phyloP scores from a whole-genome alignment of 2,797 vertebrate species.

The Onychomys arenicola region DNA sequence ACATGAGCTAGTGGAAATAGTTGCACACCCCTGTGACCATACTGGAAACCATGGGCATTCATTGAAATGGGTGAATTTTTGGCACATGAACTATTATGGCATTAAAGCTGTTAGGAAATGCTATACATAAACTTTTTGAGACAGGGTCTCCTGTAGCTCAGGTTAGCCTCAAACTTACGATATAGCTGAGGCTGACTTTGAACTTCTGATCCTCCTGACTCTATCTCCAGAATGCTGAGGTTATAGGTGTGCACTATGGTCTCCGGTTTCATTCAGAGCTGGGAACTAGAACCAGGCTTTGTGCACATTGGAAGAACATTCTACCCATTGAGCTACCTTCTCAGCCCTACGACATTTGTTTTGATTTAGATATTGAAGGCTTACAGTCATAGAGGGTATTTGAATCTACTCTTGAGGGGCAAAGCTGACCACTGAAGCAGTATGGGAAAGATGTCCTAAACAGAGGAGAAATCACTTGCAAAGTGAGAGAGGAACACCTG shows the following conservation, averaged over 20 bases:
- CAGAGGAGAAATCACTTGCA: neutral
- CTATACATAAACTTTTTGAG: neutral
- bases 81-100: neutral
- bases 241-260: neutral
- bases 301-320: neutral
- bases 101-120: neutral
- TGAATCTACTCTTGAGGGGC: neutral
- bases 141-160: neutral
- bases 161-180: neutral
- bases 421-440: neutral
- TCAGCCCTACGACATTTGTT: neutral
- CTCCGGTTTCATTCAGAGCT: neutral
- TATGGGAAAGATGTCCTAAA: neutral
- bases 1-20: neutral
- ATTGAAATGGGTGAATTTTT: neutral
- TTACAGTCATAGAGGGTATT: conserved; percentile 13
- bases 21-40: neutral
- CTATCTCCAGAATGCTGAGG: neutral
- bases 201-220: neutral
- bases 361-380: neutral
- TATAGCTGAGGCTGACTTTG: neutral
- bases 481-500: neutral
- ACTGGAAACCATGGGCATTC: neutral
- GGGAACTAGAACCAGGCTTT: neutral
- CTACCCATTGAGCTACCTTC: neutral